These are phyloP conservation scores for Eilema caniola DNA, from an alignment of 2,888 invertebrate species.

Conservation along the genomic window DNA sequence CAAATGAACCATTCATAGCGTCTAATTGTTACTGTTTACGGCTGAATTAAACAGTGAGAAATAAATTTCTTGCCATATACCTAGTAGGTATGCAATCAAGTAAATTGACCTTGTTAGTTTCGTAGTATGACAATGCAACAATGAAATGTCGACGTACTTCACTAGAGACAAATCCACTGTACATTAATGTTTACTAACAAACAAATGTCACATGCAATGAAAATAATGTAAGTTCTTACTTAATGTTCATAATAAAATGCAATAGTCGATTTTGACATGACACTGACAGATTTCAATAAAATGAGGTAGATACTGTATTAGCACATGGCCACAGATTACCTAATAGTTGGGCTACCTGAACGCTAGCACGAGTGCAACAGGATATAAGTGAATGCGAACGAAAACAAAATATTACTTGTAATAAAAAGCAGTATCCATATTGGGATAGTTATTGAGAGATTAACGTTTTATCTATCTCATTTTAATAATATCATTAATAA, in stretches of 20 bases:
- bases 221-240: slow-evolving; percentile 8
- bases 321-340: too few species aligned
- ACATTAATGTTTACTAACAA: slow-evolving; percentile 6
- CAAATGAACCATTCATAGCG: slow-evolving; percentile 43
- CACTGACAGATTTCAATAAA: not conserved
- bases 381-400: too few species aligned
- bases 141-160: slow-evolving; percentile 12
- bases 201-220: slow-evolving; percentile 12
- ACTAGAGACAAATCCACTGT: slow-evolving; percentile 5
- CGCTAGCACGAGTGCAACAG: too few species aligned
- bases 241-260: slow-evolving; percentile 12
- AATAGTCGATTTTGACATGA: slow-evolving; percentile 7
- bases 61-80: slow-evolving; percentile 49
- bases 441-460: too few species aligned
- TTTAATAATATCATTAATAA: too few species aligned
- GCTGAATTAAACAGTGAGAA: slow-evolving; percentile 57
- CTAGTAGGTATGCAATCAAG: slow-evolving; percentile 36
- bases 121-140: slow-evolving; percentile 21
- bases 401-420: too few species aligned
- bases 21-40: slow-evolving; percentile 42
- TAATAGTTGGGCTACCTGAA: too few species aligned
- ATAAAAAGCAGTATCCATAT: too few species aligned
- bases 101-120: slow-evolving; percentile 29
- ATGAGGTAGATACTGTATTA: too few species aligned
- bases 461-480: too few species aligned